phyloP scores from a whole-genome alignment of 2,797 vertebrate genomes.

The Rhinogobio ventralis region DNA sequence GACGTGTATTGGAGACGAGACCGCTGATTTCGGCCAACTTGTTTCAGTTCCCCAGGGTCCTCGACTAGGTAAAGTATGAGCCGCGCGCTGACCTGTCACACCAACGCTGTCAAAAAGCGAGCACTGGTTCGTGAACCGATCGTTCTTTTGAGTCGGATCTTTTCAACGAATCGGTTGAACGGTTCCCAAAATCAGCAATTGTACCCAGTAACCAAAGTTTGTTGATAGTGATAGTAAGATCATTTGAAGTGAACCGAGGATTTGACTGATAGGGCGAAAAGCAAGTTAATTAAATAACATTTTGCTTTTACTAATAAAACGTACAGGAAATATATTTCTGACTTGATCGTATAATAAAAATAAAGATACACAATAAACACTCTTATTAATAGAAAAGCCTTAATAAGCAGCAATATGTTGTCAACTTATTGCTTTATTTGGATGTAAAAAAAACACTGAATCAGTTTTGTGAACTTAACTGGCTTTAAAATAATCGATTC shows the following conservation, averaged over 20 bases:
- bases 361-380: neutral
- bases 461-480: neutral
- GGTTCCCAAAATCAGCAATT: neutral
- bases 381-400: neutral
- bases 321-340: neutral
- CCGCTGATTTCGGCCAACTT: constrained; percentile 72
- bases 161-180: neutral
- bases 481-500: constrained; percentile 7
- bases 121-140: neutral
- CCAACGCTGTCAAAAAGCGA: neutral
- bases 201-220: neutral
- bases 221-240: neutral
- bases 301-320: neutral
- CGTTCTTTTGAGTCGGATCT: constrained; percentile 7
- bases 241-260: neutral
- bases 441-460: neutral
- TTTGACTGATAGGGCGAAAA: neutral
- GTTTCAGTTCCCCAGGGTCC: constrained; percentile 66
- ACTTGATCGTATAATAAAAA: neutral
- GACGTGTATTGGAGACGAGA: constrained; percentile 69
- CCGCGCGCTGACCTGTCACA: neutral
- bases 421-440: too few relatives aligned
- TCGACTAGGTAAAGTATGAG: constrained; percentile 71
- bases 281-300: neutral
- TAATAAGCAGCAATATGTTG: neutral